A percentile compares a stretch with the other conserved stretches of the same genome.
phyloP scores from a whole-genome alignment of 2,113 vertebrate genomes.

The Cnemophilus loriae region DNA sequence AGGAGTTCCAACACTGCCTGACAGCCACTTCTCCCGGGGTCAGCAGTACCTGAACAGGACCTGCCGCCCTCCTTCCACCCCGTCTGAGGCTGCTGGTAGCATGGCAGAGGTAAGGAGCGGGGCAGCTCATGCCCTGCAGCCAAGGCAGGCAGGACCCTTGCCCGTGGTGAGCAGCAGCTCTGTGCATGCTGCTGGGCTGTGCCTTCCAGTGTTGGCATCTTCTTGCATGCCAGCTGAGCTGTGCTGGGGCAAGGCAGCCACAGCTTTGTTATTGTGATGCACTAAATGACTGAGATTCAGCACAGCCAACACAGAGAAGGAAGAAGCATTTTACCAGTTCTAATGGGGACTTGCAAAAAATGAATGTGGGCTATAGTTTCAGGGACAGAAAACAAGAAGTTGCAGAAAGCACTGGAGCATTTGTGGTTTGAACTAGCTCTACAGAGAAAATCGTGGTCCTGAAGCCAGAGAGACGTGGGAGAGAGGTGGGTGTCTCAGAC shows the following conservation, averaged over 20 bases:
- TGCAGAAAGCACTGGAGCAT: background rate
- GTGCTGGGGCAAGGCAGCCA: background rate
- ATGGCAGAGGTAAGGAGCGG: background rate
- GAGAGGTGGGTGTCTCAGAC: background rate
- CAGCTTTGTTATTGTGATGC: background rate
- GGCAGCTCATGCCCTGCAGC: background rate
- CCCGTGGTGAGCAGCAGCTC: background rate
- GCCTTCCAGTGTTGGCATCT: background rate
- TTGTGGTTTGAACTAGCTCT: background rate
- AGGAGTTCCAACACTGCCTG: background rate
- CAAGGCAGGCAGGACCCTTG: background rate
- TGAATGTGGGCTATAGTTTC: background rate
- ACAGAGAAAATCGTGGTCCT: background rate
- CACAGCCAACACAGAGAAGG: accelerated
- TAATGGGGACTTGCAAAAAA: background rate
- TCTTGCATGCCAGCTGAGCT: background rate
- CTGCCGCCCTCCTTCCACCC: background rate
- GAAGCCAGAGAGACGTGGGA: background rate
- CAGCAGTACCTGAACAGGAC: background rate
- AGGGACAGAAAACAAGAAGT: background rate
- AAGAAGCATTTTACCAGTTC: background rate
- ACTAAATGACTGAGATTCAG: background rate
- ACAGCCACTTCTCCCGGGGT: background rate
- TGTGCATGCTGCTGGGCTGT: background rate
- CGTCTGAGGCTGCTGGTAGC: accelerated